Evolutionary conservation across 2,113 vertebrate species (phyloP).

Genomic region (Rhagologus leucostigma): DNA sequence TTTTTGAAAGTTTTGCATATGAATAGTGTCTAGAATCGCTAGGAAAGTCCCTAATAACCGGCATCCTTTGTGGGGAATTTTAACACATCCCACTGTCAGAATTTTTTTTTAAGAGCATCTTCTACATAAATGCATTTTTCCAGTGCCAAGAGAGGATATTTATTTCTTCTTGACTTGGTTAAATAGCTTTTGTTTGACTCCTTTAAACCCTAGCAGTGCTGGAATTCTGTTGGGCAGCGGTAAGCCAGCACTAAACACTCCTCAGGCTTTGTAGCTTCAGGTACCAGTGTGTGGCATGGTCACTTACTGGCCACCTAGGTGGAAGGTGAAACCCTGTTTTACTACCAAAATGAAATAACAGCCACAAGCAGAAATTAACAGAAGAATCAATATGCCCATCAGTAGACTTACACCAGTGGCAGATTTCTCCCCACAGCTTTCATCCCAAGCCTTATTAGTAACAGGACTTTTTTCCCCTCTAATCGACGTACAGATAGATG

Average conservation of each 20-base stretch:
- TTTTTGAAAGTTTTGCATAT: not conserved
- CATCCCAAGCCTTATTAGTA: not conserved
- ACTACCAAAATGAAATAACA: not conserved
- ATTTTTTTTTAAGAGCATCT: not conserved
- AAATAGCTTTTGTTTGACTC: not conserved
- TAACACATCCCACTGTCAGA: slow-evolving; percentile 12
- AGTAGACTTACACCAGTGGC: not conserved
- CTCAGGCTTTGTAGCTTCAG: not conserved
- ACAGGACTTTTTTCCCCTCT: not conserved
- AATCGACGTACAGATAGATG: not conserved
- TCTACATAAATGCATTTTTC: slow-evolving; percentile 21
- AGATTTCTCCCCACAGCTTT: not conserved
- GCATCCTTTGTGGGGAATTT: slow-evolving; percentile 30
- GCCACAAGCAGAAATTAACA: not conserved
- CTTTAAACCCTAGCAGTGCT: not conserved
- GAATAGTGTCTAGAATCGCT: slow-evolving; percentile 17
- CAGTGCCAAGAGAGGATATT: not conserved
- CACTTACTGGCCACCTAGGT: not conserved
- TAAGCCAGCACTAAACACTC: not conserved
- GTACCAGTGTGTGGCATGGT: accelerated
- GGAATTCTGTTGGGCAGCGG: not conserved
- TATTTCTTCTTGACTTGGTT: not conserved
- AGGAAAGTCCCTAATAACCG: slow-evolving; percentile 45
- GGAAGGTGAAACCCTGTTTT: not conserved
- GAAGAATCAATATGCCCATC: not conserved